Base-by-base conservation (phyloP, 2,888 invertebrate species). In the Melieria crassipennis region DNA sequence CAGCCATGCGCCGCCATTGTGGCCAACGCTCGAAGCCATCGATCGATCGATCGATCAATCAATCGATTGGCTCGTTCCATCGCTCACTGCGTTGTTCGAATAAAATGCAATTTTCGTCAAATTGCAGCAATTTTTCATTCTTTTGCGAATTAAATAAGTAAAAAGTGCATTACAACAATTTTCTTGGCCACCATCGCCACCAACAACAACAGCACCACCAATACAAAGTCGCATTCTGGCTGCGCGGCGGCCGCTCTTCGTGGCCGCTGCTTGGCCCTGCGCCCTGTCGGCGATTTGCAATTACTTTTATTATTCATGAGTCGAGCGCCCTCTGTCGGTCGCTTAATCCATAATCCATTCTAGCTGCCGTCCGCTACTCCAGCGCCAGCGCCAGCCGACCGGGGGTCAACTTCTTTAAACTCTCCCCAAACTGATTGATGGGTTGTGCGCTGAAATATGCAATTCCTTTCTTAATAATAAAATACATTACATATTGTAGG, bases 81-180 rank as follows among this genome's bases (percentile, higher is more conserved):
- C 65, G 16, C 7, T 43, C 46, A 46, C 16, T 45, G 56, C 46
- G 10, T 13, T 7, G 9, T 7, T 30, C 50, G 58, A 65, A 81
- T 79, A 80, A 80, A 81, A 78, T 75, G 77, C 78, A 82, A 83
- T 82, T 80, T 79, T 75, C 73, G 78, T 78, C 77, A 83, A 83
- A 83, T 83, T 83, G 83, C 83, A 82, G 84, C 80, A 84, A 83
- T 83, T 84, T 83, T 80, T 81, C 80, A 79, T 80, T 80, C 30
- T 30, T 80, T 81, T 79, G 75, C 76, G 78, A 79, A 78, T 78
- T 79, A 50, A 67, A 67, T 67, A 60, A 66, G 60, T 52, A 7
- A 60, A 42, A 67, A 16, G 60, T 67, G 45, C 50, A 61, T 11
- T 61, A 30, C 61, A 60, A 52, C 61, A 60, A 52, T 60, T 67